A percentile compares a stretch with the other conserved stretches of the same genome.
Conservation (phyloP, 1,140 invertebrate species). For the Euura saliciscinereae region DNA sequence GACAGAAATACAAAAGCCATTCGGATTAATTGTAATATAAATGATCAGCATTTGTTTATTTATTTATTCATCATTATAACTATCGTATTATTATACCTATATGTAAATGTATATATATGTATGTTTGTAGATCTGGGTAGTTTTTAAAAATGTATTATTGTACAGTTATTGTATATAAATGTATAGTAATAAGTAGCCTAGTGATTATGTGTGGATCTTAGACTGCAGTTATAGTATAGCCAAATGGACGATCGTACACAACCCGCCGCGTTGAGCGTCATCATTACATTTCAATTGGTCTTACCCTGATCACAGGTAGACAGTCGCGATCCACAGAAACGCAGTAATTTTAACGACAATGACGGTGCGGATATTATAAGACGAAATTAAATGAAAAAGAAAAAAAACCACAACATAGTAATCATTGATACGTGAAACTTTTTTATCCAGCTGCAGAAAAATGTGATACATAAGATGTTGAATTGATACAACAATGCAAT, state of each 20-base stretch:
- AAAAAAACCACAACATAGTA: conserved; percentile 7
- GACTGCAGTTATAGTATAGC: not conserved
- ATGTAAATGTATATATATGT: conserved; percentile 35
- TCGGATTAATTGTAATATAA: conserved; percentile 36
- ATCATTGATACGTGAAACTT: not conserved
- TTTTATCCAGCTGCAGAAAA: too few species aligned
- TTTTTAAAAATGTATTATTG: conserved; percentile 40
- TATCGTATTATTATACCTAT: too few species aligned
- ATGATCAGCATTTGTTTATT: conserved; percentile 37
- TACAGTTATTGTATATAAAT: conserved; percentile 30
- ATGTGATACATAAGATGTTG: too few species aligned
- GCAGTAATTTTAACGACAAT: too few species aligned
- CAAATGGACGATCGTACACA: too few species aligned
- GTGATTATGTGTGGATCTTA: conserved; percentile 55
- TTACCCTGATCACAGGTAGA: too few species aligned
- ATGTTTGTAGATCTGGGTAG: conserved; percentile 31
- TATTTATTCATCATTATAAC: conserved; percentile 30
- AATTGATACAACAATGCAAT: too few species aligned
- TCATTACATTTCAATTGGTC: too few species aligned
- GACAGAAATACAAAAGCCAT: too few species aligned
- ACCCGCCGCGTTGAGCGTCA: too few species aligned
- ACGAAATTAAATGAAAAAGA: not conserved
- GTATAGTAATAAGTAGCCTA: conserved; percentile 43
- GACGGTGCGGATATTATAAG: not conserved
- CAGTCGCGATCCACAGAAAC: too few species aligned